Conservation (phyloP, 2,113 vertebrate genomes). For the Phrynocephalus versicolor region DNA sequence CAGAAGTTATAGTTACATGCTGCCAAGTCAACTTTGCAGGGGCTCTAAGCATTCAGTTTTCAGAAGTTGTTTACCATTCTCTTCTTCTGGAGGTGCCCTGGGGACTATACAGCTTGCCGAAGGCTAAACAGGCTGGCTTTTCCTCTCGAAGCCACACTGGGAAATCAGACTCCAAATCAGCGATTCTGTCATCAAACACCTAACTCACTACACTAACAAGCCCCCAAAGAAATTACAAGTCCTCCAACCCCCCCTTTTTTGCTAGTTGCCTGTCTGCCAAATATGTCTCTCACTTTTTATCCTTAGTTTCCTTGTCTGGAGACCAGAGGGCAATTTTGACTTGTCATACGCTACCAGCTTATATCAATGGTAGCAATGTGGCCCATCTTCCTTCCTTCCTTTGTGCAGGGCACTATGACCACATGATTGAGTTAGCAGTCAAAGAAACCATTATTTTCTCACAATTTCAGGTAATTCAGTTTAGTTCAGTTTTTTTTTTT, state of each 20-base stretch:
- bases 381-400: no score
- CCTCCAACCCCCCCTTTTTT: not conserved
- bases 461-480: not conserved
- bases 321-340: not conserved
- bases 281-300: not conserved
- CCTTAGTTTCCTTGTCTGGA: not conserved
- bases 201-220: no score
- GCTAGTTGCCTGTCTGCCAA: not conserved
- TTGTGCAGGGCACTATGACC: no score
- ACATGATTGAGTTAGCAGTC: not conserved
- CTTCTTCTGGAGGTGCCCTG: no score
- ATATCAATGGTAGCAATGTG: not conserved
- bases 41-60: no score
- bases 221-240: not conserved
- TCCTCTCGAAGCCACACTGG: no score
- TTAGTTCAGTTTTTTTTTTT: not conserved
- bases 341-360: not conserved
- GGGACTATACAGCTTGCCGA: no score
- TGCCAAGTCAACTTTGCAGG: no score
- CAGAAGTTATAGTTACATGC: not conserved
- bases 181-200: no score
- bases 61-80: no score
- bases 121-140: no score
- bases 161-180: no score
- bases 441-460: not conserved